Base-by-base conservation (phyloP, 2,797 vertebrate species). In the Sebastes hubbsi region DNA sequence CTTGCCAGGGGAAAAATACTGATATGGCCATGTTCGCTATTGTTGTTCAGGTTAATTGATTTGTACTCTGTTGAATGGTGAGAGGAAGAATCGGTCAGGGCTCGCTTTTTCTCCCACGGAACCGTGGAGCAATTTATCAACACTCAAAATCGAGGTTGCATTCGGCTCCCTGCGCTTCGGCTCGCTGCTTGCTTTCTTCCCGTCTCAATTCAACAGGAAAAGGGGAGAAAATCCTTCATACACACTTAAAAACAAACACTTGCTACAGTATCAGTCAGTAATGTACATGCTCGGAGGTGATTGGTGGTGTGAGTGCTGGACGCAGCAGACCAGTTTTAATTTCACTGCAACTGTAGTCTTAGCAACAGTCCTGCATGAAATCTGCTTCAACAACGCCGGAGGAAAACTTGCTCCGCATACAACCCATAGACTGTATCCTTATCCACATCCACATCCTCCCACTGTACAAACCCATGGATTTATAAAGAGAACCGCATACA, bases 1-100 rank as follows among this genome's bases (percentile, higher is more conserved):
- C 61, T 69, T 14, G 54, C 69, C 69, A 66, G 62, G 30, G 81
- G 64, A 70, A 79, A 79, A 82, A 77, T 25, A 77, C 82, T 27
- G 67, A 86, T 60, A 46, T 30, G 1, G 61, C 27, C 6, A 3
- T 32, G 67, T 67, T 75, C 8, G 7, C 72, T 24, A 29, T 85
- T 88, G 79, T 81, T 78, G 67, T 70, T 75, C 18, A 49, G 61
- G 74, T 65, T 84, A 84, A 88, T 84, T 49, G 61, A 89, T 91
- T 87, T 80, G 66, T 34, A 49, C 60, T 71, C 29, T 25, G 38
- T n/a, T 83, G 77, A 79, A 77, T 46, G 73, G 56, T 6, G 71
- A 76, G 62, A 24, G 63, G 59, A 70, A 59, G 63, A 77, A 72
- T 13, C 4, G 12, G 38, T 62, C 75, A 54, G 55, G 61, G 63